These are phyloP conservation scores for Dendrolimus pini DNA, from an alignment of 2,888 invertebrate species.

Conservation along the genomic window DNA sequence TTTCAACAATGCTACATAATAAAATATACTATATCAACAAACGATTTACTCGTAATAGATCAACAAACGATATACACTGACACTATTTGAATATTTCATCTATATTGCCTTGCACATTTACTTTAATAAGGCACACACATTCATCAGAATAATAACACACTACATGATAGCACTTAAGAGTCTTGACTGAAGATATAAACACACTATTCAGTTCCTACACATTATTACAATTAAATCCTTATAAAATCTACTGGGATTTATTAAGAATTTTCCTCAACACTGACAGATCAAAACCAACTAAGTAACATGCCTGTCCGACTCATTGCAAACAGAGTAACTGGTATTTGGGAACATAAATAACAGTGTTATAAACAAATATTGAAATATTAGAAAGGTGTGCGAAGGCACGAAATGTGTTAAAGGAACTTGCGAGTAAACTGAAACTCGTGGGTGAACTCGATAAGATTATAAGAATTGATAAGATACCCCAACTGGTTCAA, in stretches of 20 bases:
- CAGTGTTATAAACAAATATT: slow-evolving; percentile 7
- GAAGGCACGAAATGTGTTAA: slow-evolving; percentile 14
- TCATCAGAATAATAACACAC: no score
- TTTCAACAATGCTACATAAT: no score
- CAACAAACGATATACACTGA: no score
- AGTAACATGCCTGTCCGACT: not conserved
- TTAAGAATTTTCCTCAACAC: not conserved
- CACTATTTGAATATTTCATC: no score
- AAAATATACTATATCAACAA: no score
- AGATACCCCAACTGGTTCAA: slow-evolving; percentile 55
- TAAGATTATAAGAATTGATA: slow-evolving; percentile 30
- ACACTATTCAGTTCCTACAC: not conserved
- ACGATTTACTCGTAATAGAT: no score
- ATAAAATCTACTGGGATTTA: not conserved
- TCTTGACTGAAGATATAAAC: no score
- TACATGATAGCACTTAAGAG: no score
- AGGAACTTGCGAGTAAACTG: slow-evolving; percentile 1
- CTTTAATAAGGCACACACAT: no score
- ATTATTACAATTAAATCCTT: not conserved
- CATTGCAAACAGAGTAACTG: slow-evolving; percentile 1
- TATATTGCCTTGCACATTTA: no score
- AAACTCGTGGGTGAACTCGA: slow-evolving; percentile 13
- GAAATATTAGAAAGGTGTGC: slow-evolving; percentile 8
- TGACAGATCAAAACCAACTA: not conserved
- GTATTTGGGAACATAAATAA: slow-evolving; percentile 1